phyloP scores from a whole-genome alignment of 2,888 invertebrate species.

The Eupithecia subfuscata region DNA sequence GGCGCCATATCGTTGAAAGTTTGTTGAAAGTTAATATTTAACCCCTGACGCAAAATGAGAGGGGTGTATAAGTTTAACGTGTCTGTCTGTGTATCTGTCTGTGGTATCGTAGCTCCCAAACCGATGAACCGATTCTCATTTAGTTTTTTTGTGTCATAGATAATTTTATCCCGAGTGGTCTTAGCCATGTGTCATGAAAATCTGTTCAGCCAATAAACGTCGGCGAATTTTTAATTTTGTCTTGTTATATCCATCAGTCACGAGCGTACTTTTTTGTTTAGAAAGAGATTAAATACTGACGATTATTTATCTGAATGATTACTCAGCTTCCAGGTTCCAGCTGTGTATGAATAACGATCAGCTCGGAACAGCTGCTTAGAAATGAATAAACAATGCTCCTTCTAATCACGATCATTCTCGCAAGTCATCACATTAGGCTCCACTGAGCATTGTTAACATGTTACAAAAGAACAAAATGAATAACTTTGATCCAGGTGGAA shows the following conservation, averaged over 20 bases:
- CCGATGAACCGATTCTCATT: too few relatives aligned
- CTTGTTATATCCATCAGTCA: too few relatives aligned
- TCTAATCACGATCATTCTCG: slow-evolving; percentile 65
- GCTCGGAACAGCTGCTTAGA: slow-evolving; percentile 40
- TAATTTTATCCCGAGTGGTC: too few relatives aligned
- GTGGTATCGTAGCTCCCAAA: too few relatives aligned
- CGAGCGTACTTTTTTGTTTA: background rate
- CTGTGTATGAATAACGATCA: slow-evolving; percentile 26
- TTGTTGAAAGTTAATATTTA: background rate
- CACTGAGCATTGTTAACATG: slow-evolving; percentile 61
- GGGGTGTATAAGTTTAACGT: too few relatives aligned
- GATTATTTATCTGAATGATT: slow-evolving; percentile 6
- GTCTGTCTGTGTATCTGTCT: too few relatives aligned
- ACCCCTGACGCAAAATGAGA: too few relatives aligned
- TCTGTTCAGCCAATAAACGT: too few relatives aligned
- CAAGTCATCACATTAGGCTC: slow-evolving; percentile 64
- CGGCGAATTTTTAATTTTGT: too few relatives aligned
- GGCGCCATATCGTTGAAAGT: background rate
- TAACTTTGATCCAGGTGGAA: slow-evolving; percentile 53
- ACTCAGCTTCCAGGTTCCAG: slow-evolving; percentile 24
- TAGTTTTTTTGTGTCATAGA: too few relatives aligned
- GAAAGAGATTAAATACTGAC: background rate
- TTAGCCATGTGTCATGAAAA: too few relatives aligned
- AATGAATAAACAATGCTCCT: slow-evolving; percentile 70
- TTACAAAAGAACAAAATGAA: slow-evolving; percentile 60